Evolutionary conservation across 1,140 invertebrate species (phyloP).

Genomic region (Drosophila simulans): DNA sequence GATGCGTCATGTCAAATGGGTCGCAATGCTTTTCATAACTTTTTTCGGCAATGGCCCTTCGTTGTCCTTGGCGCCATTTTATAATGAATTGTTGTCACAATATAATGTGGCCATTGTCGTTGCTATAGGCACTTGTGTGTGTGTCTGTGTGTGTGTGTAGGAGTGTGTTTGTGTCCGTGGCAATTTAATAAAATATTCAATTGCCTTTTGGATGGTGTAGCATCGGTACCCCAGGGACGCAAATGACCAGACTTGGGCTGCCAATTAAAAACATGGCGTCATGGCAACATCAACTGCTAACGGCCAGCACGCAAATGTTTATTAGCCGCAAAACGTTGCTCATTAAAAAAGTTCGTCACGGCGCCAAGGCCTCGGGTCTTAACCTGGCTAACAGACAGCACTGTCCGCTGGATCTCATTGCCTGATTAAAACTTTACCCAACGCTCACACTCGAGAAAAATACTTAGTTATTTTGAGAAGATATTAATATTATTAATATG

Average conservation of each 20-base stretch:
- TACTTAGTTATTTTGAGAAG: no score
- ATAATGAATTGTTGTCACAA: conserved; percentile 80
- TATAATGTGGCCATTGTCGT: conserved; percentile 60
- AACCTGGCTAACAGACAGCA: conserved; percentile 39
- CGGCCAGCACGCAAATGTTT: conserved; percentile 70
- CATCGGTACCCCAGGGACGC: conserved; percentile 25
- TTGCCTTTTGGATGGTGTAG: conserved; percentile 52
- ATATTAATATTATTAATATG: neutral
- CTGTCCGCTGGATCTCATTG: conserved; percentile 22
- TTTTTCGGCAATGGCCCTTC: conserved; percentile 57
- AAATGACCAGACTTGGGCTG: conserved; percentile 53
- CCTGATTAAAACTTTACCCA: conserved; percentile 46
- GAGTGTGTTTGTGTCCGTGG: conserved; percentile 39
- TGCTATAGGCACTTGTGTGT: conserved; percentile 27
- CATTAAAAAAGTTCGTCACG: conserved; percentile 80
- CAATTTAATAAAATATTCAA: conserved; percentile 83
- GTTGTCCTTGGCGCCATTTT: conserved; percentile 65
- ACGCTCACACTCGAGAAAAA: neutral
- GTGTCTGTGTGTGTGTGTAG: neutral
- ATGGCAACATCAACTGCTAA: conserved; percentile 64
- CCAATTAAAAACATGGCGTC: conserved; percentile 81
- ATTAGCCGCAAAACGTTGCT: conserved; percentile 81
- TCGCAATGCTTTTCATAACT: conserved; percentile 69
- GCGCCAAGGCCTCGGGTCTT: conserved; percentile 39
- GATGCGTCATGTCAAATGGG: conserved; percentile 72